Evolutionary conservation across 1,140 invertebrate species (phyloP).

Genomic region (Orchestia grillus): DNA sequence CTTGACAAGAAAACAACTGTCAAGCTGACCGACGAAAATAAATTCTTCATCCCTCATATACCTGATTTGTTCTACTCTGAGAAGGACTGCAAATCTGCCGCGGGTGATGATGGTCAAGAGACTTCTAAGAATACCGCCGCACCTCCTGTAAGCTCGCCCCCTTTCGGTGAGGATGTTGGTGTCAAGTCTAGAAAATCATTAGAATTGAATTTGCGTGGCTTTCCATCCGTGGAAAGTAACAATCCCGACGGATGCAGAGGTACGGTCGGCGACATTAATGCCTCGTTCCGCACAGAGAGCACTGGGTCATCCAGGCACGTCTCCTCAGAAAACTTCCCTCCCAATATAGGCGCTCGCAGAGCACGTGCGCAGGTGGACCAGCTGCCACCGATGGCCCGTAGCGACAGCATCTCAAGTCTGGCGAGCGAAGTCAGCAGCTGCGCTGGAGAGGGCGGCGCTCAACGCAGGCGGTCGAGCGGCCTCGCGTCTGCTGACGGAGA

Average conservation of each 20-base stretch:
- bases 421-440: slow-evolving; percentile 15
- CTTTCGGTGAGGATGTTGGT: neutral
- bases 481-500: neutral
- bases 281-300: neutral
- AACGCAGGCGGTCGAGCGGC: neutral
- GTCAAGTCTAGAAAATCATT: neutral
- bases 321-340: neutral
- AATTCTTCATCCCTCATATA: slow-evolving; percentile 19
- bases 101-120: neutral
- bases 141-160: neutral
- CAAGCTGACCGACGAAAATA: neutral
- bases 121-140: neutral
- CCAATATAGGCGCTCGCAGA: neutral
- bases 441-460: neutral
- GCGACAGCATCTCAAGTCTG: slow-evolving; percentile 16
- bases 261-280: neutral
- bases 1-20: neutral
- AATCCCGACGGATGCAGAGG: neutral
- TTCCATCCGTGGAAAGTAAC: neutral
- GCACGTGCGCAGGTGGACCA: neutral
- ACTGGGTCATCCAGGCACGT: neutral
- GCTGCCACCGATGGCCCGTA: neutral
- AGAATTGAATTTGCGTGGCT: neutral
- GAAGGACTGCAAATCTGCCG: neutral
- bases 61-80: slow-evolving; percentile 25